Evolutionary conservation across 2,797 vertebrate genomes (phyloP), one percentile per base, ranked within the genome.

Genomic region (Sebastes dallii): DNA sequence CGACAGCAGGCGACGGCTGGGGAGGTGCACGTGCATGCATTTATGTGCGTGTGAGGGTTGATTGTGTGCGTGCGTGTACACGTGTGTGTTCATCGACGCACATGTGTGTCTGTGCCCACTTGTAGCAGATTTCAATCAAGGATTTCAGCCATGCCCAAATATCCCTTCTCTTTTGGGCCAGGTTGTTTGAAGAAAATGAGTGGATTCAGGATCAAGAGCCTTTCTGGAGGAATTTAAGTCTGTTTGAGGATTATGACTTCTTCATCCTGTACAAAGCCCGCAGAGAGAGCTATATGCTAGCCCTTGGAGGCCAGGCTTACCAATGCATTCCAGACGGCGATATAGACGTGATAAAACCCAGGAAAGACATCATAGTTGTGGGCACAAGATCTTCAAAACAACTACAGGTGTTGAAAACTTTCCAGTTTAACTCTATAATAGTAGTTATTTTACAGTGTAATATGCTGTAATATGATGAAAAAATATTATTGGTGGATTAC

Each of bases 211-310:
- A 96, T 96, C 95, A 96, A 96, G 94, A 93, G 95, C 90, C 95
- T 96, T 95, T 96, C 94, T 94, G 93, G 93, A 95, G 95, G 95
- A 96, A 96, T 96, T 95, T 96, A 94, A 95, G 94, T 95, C 94
- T 95, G 95, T 96, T 96, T 96, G 95, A 96, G 95, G 96, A 96
- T 96, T 96, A 96, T 88, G 94, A 95, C 94, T 95, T 95, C 95
- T 96, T 96, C 94, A 96, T 96, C 94, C 94, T 91, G 93, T 94
- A 95, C 94, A 96, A 96, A 96, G 95, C 94, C 93, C 75, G 86
- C 87, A 88, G 92, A 93, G 91, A 93, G 86, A 89, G 92, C 91
- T 90, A 90, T 91, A 94, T 88, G 92, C 89, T 91, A 91, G 89
- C 93, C 92, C 90, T 94, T 86, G 90, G 94, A 92, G 93, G 91